Conservation (phyloP, 2,888 invertebrate species). For the Allolobophora icterica region DNA sequence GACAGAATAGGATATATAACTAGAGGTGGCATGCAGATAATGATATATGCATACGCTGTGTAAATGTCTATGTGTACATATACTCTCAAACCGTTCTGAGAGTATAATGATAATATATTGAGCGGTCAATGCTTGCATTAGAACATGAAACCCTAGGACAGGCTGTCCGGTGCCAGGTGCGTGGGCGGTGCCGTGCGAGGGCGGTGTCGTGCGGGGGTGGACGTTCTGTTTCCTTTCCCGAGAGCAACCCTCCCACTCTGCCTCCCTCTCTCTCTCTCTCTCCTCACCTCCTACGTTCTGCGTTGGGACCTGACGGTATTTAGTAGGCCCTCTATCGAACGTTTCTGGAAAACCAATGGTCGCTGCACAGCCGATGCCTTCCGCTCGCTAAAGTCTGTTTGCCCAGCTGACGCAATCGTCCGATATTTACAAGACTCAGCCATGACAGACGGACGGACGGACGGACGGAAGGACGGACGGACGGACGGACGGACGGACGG, state of each 20-base stretch:
- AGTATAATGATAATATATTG: constrained; percentile 12
- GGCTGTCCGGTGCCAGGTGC: background rate
- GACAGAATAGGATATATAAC: too few species aligned
- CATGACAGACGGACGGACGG: background rate
- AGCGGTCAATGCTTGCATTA: background rate
- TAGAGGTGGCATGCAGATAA: background rate
- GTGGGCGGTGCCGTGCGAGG: background rate
- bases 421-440: background rate
- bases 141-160: background rate
- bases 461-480: too few species aligned
- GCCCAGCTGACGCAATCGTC: background rate
- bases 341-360: background rate
- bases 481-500: too few species aligned
- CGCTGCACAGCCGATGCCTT: background rate
- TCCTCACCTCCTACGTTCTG: background rate
- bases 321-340: constrained; percentile 14
- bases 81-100: background rate
- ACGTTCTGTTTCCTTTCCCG: background rate
- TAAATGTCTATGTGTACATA: background rate
- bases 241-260: background rate
- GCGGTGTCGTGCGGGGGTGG: background rate
- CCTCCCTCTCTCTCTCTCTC: background rate
- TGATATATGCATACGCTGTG: background rate
- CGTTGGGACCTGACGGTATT: background rate
- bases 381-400: background rate